Base-by-base conservation (phyloP, 1,140 invertebrate genomes). In the Lordiphosa clarofinis region DNA sequence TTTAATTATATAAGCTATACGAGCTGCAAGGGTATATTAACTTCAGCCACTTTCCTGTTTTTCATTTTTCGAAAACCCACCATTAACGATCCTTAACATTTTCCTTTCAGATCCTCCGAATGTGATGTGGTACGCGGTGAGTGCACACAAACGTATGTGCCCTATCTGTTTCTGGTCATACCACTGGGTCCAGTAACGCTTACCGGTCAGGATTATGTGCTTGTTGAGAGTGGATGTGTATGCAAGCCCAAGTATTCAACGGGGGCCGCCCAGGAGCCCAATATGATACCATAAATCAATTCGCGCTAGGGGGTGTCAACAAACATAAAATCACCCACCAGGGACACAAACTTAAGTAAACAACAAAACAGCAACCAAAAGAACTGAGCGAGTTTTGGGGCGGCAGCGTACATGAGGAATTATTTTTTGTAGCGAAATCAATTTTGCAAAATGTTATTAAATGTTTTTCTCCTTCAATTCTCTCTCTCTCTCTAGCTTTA, bases 131-230 rank as follows among this genome's bases (percentile, higher is more conserved):
- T 97, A 4, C 92, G 95, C 38, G 96, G 96, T 10, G 93, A 95
- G 82, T 97, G 96, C 88, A 95, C 95, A 35, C 96, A 97, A 89
- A 97, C 96, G 0, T 97, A 96, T 90, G 94, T 97, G 53, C 96
- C 96, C 5, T 97, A 97, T 89, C 89, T 97, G 56, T 97, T 97
- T 89, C 91, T 97, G 81, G 96, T 97, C 42, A 95, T 97, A 49
- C 96, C 96, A 0, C 89, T 97, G 24, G 96, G 96, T 1, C 96
- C 96, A 1, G 96, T 97, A 4, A 97, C 96, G 8, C 90, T 97
- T 9, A 97, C 96, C 10, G 96, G 95, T 5, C 95, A 96, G 87
- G 96, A 97, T 90, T 97, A 97, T 90, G 95, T 97, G 5, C 90
- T 97, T 12, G 96, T 97, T 3, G 96, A 97, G 87, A 96, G 95